These are phyloP conservation scores for Meles meles DNA, from an alignment of 2,113 vertebrate genomes.

Conservation along the genomic window DNA sequence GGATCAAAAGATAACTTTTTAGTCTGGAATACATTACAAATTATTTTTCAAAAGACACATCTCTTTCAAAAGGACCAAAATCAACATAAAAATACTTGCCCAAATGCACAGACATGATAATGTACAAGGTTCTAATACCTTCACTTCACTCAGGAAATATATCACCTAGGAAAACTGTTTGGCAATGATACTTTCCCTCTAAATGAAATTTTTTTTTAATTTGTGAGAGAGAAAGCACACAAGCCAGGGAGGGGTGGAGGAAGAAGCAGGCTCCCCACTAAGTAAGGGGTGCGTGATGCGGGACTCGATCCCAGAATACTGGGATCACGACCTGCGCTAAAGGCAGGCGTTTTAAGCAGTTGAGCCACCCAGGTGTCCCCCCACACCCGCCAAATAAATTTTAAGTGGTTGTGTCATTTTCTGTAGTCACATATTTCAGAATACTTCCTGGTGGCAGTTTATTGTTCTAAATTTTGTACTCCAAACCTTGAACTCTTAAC, in stretches of 20 bases:
- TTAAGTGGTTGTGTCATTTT: conserved; percentile 17
- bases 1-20: neutral
- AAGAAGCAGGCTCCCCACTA: too few species aligned
- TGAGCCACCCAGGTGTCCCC: neutral
- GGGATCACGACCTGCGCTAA: neutral
- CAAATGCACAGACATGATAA: neutral
- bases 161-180: neutral
- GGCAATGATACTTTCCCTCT: neutral
- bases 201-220: neutral
- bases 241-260: neutral
- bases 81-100: neutral
- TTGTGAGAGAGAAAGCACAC: neutral
- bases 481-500: neutral
- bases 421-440: neutral
- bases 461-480: conserved; percentile 20
- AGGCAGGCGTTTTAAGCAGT: neutral
- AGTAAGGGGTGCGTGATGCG: accelerated
- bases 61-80: conserved; percentile 6
- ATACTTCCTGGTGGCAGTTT: neutral
- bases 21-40: neutral
- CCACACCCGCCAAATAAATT: too few species aligned
- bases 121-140: neutral
- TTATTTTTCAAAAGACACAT: neutral
- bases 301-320: neutral
- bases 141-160: conserved; percentile 16